These are phyloP conservation scores for Drosophila trapezifrons DNA, from an alignment of 1,140 invertebrate genomes.

Conservation along the genomic window DNA sequence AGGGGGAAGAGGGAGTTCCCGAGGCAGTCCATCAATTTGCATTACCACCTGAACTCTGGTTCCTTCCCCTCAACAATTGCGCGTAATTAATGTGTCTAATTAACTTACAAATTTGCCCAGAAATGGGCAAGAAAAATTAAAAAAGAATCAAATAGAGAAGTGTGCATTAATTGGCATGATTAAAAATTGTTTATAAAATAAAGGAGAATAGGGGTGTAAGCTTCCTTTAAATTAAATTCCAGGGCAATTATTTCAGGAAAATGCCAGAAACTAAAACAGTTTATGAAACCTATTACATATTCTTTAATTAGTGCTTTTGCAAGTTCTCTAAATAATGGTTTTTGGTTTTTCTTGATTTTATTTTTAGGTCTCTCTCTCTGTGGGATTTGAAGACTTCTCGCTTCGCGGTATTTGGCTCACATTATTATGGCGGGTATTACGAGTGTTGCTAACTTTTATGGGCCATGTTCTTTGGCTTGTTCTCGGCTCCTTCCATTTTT, in stretches of 20 bases:
- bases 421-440: conserved; percentile 16
- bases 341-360: neutral
- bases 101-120: conserved; percentile 53
- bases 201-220: too few relatives aligned
- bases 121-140: conserved; percentile 2
- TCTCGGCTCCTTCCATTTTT: conserved; percentile 1
- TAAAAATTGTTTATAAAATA: too few relatives aligned
- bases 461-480: conserved; percentile 23
- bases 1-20: neutral
- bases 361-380: neutral
- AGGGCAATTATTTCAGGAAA: neutral
- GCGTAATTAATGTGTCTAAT: conserved; percentile 74
- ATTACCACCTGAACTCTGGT: conserved; percentile 62
- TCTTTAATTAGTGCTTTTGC: neutral
- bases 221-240: too few relatives aligned
- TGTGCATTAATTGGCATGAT: conserved; percentile 10
- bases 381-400: neutral
- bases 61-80: conserved; percentile 59
- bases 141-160: conserved; percentile 8
- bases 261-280: neutral
- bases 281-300: too few relatives aligned
- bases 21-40: conserved; percentile 60
- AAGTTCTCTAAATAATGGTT: neutral
- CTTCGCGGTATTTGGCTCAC: conserved; percentile 2
- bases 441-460: conserved; percentile 42